Evolutionary conservation across 2,797 vertebrate genomes (phyloP).

Genomic region (Triplophysa yarkandensis): DNA sequence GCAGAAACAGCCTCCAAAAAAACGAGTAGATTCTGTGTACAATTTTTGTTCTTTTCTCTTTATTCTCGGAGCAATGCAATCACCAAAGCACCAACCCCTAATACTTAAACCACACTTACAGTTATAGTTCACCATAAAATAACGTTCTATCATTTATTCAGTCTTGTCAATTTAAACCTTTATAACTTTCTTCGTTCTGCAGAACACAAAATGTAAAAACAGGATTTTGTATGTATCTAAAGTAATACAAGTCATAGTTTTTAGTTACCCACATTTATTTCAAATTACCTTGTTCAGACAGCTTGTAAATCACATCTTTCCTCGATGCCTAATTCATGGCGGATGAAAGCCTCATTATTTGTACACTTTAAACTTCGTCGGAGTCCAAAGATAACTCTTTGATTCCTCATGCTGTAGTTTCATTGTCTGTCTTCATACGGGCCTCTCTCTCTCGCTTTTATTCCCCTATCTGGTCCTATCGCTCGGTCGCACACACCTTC

Average conservation of each 20-base stretch:
- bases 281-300: too few relatives aligned
- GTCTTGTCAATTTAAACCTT: too few relatives aligned
- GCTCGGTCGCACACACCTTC: slow-evolving; percentile 43
- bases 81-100: background rate
- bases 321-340: background rate
- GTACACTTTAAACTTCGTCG: slow-evolving; percentile 31
- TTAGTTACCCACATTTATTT: too few relatives aligned
- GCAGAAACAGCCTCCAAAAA: slow-evolving; percentile 21
- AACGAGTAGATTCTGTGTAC: background rate
- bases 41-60: background rate
- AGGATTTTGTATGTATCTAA: too few relatives aligned
- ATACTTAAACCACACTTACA: background rate
- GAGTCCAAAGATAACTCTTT: slow-evolving; percentile 35
- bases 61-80: background rate
- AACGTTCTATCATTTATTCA: too few relatives aligned
- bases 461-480: slow-evolving; percentile 18
- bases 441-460: slow-evolving; percentile 21
- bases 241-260: too few relatives aligned
- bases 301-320: background rate
- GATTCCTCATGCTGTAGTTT: slow-evolving; percentile 32
- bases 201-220: too few relatives aligned
- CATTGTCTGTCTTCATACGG: slow-evolving; percentile 1
- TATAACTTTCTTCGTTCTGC: too few relatives aligned
- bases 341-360: slow-evolving; percentile 10
- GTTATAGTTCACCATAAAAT: too few relatives aligned